Percentiles rank a stretch among this genome's conserved stretches.
phyloP scores from a whole-genome alignment of 2,888 invertebrate genomes.

The Eueremaeus valkanovi region DNA sequence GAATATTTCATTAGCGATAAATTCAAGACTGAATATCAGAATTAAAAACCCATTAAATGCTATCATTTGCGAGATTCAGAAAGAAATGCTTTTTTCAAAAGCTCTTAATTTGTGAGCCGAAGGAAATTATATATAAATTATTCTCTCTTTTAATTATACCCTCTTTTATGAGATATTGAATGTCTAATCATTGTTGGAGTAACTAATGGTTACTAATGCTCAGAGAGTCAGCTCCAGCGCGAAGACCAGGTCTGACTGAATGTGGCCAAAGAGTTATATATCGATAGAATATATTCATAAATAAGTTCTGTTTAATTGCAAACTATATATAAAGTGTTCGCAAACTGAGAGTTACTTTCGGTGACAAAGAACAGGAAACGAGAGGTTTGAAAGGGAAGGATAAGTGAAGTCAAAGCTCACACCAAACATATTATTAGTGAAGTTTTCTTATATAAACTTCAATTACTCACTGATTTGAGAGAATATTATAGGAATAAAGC shows the following conservation, averaged over 20 bases:
- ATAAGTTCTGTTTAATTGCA: background rate
- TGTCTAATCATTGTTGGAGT: background rate
- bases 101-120: background rate
- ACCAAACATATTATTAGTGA: too few species aligned
- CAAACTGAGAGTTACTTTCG: background rate
- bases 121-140: background rate
- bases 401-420: background rate
- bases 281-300: background rate
- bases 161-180: background rate
- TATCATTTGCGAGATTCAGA: background rate
- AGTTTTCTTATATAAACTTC: too few species aligned
- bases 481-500: background rate
- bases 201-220: background rate
- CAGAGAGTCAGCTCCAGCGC: background rate
- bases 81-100: background rate
- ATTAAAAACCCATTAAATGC: background rate
- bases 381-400: background rate
- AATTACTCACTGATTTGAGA: background rate
- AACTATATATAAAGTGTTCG: background rate
- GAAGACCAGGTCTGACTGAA: background rate
- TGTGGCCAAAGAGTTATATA: background rate
- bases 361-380: conserved; percentile 21
- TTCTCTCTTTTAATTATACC: background rate
- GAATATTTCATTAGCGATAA: background rate
- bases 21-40: background rate